Conservation (phyloP, 2,113 vertebrate species). For the Coptodon rendalli region DNA sequence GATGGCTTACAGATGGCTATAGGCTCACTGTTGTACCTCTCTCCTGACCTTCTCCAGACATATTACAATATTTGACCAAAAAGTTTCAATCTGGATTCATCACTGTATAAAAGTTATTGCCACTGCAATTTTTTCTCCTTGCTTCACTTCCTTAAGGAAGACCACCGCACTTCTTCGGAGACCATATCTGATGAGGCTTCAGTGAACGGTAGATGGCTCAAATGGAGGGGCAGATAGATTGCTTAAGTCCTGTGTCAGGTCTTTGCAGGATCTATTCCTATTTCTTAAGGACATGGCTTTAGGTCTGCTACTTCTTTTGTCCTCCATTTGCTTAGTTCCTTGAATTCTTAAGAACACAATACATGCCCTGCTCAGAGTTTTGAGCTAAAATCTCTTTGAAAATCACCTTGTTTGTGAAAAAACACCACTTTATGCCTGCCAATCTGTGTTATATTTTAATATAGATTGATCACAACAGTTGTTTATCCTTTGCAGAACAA, state of each 20-base stretch:
- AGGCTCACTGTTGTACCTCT: rapidly evolving
- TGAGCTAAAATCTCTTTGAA: background rate
- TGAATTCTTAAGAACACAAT: background rate
- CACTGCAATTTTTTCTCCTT: background rate
- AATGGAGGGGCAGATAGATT: background rate
- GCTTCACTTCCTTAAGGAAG: background rate
- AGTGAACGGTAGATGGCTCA: background rate
- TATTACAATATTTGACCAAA: background rate
- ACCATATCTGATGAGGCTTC: background rate
- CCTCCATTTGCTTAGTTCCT: rapidly evolving
- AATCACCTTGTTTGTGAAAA: background rate
- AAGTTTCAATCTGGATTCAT: background rate
- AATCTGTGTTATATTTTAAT: background rate
- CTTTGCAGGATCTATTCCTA: background rate
- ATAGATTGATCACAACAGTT: background rate
- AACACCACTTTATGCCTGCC: background rate
- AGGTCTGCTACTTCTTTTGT: rapidly evolving
- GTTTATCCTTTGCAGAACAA: background rate
- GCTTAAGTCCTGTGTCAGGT: background rate
- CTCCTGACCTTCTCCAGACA: background rate
- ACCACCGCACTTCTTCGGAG: background rate
- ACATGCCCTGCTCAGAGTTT: background rate
- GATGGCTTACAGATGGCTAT: background rate
- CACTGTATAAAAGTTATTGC: background rate
- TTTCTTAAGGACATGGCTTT: background rate